Conservation (phyloP, 35 echinoderm and acorn worm species). For the Acanthaster planci region DNA sequence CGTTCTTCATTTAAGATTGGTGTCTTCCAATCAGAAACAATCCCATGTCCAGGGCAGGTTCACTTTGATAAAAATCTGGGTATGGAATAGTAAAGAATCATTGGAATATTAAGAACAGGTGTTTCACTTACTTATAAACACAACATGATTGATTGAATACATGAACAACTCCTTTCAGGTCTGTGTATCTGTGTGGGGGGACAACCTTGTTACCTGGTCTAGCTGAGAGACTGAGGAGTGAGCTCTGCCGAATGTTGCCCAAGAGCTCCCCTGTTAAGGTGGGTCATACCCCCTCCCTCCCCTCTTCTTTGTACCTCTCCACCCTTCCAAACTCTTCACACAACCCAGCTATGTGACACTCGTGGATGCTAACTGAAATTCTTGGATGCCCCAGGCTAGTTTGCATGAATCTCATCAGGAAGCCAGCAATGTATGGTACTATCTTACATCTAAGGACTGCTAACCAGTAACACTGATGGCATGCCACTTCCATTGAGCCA, state of each 20-base stretch:
- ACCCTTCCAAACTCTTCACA: background rate
- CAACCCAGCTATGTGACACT: background rate
- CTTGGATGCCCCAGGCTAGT: background rate
- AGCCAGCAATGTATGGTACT: too few relatives aligned
- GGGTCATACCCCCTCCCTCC: background rate
- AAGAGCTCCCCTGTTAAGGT: conserved; percentile 90
- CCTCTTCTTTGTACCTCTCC: background rate
- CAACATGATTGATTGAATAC: background rate
- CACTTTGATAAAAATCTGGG: too few relatives aligned
- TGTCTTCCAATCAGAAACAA: too few relatives aligned
- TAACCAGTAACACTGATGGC: too few relatives aligned
- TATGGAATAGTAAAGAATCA: too few relatives aligned
- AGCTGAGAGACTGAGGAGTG: conserved; percentile 86
- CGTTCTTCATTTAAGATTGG: too few relatives aligned
- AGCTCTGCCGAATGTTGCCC: conserved; percentile 80
- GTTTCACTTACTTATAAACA: too few relatives aligned
- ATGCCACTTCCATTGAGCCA: too few relatives aligned
- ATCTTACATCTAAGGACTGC: too few relatives aligned
- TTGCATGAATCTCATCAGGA: too few relatives aligned
- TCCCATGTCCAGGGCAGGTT: too few relatives aligned
- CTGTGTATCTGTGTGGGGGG: conserved; percentile 95
- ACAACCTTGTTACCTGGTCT: conserved; percentile 87
- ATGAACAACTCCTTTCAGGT: conserved; percentile 52
- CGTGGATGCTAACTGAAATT: background rate
- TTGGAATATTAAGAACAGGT: background rate